Base-by-base conservation (phyloP, 1,140 invertebrate species). In the Micrasema longulum region DNA sequence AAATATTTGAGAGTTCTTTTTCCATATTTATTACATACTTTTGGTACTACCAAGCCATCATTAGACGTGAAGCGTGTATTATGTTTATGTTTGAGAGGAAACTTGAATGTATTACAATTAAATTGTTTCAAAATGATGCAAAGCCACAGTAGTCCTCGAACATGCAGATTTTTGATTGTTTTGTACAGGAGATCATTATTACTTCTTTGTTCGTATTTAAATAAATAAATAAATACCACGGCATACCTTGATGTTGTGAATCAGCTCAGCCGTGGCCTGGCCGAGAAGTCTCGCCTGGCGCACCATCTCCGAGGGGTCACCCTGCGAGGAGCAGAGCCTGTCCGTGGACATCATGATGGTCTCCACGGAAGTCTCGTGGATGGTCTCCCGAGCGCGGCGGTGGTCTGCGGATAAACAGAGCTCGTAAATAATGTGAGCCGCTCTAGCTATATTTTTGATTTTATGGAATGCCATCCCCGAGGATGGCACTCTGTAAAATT, bases 331-430 rank as follows among this genome's bases (percentile, higher is more conserved):
- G 65, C 96, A 92, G 9, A 99, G 83, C 48, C 93, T 90, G 80
- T 99, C 96, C 6, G 96, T 97, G 2, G 96, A 95, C 4, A 91
- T 88, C 74, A 98, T 87, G 71, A 99, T 97, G 10, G 91, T 93
- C 79, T 98, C 96, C 1, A 98, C 95, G 0, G 92, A 90, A 60
- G 91, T 78, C 80, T 95, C 93, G 76, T 95, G 91, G 2, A 86
- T 82, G 66, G 84, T 84, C 77, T 87, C 84, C 74, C 86, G 81
- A 66, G 85, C 84, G 71, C 86, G 84, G 48, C 85, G 79, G 14
- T 79, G 81, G 16, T 82, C 81, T 81, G 76, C 6, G 16, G 35
- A 55, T 14, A 14, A 52, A 7, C 48, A 23, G 1, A 23, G 23
- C 20, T 22, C 0, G 12, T 52, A 52, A 20, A 12, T 1, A 20